phyloP scores from a whole-genome alignment of 2,797 vertebrate species.

The Fistularia tabacaria region DNA sequence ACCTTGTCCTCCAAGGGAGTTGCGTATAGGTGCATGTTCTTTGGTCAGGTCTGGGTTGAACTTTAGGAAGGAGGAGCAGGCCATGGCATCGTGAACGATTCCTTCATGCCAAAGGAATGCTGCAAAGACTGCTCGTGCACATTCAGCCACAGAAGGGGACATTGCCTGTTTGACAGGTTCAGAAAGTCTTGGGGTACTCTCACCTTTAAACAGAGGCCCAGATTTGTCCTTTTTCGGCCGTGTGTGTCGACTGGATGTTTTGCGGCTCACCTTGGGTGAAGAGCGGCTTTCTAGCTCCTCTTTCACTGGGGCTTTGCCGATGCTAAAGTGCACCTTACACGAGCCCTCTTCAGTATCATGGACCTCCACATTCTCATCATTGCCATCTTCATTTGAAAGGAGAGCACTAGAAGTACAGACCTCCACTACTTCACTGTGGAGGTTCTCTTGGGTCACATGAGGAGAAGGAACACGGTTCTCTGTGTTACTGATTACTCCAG shows the following conservation, averaged over 20 bases:
- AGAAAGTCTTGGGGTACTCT: constrained; percentile 75
- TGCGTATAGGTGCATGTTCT: constrained; percentile 95
- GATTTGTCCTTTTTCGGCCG: constrained; percentile 98
- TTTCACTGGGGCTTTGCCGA: constrained; percentile 95
- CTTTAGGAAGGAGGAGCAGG: constrained; percentile 98
- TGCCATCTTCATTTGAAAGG: constrained; percentile 86
- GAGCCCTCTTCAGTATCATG: constrained; percentile 83
- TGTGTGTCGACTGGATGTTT: constrained; percentile 86
- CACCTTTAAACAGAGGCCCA: constrained; percentile 89
- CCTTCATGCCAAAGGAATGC: constrained; percentile 98
- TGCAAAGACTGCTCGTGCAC: constrained; percentile 92
- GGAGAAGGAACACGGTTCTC: constrained; percentile 93
- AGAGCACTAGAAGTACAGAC: constrained; percentile 92
- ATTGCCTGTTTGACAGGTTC: constrained; percentile 98
- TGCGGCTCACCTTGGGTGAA: constrained; percentile 96
- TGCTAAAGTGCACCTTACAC: constrained; percentile 97
- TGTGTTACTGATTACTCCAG: constrained; percentile 72
- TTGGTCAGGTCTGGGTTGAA: constrained; percentile 98
- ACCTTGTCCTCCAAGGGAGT: constrained; percentile 84
- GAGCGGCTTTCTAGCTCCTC: constrained; percentile 91
- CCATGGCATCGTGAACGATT: constrained; percentile 99
- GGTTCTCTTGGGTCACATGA: constrained; percentile 96
- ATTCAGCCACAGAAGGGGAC: constrained; percentile 98
- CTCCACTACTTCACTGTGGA: constrained; percentile 97
- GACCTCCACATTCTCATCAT: constrained; percentile 83